Evolutionary conservation across 2,113 vertebrate genomes (phyloP), one percentile per base, ranked within the genome.

Genomic region (Plestiodon gilberti): DNA sequence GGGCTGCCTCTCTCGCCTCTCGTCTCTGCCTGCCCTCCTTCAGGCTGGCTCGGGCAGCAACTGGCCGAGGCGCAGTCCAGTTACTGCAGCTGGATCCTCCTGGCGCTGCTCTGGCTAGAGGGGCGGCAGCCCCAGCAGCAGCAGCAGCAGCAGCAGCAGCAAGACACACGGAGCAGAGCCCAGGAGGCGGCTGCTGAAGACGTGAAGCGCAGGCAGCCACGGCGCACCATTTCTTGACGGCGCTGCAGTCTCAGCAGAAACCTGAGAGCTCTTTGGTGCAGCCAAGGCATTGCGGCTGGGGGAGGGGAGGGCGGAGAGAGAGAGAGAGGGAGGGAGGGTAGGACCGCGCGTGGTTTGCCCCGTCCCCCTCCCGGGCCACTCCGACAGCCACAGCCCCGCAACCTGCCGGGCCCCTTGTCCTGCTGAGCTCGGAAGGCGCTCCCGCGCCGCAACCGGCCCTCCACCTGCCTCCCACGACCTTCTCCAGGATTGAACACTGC

Each of bases 231-330:
- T 43, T 97, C 97, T 97, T 96, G 97, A 96, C 97, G 97, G 48
- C 76, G 52, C 97, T 97, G 97, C 98, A 97, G 97, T 96, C 97
- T 98, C 98, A 99, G 98, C 98, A 98, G 95, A 98, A 98, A 98
- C 96, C 95, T 92, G 96, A 96, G 95, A 92, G 96, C 95, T 30
- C 64, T 91, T 96, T 95, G 96, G 95, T 95, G 96, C 93, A 92
- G 95, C 93, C 76, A 7, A 22, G 52, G 52, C 62, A 40, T 13
- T 6, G 69, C 52, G 35, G 93, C 92, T 78, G 89, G 90, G 87
- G 91, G 90, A 85, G 62, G 7, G 62, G 3, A 2, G n/a, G n/a
- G n/a, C n/a, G n/a, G n/a, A n/a, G n/a, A n/a, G n/a, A n/a, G 40
- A 70, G 92, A 94, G 89, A 61, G 85, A 88, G 84, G 85, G 70